These are phyloP conservation scores for Rosalia funebris DNA, from an alignment of 2,888 invertebrate genomes.

Conservation along the genomic window DNA sequence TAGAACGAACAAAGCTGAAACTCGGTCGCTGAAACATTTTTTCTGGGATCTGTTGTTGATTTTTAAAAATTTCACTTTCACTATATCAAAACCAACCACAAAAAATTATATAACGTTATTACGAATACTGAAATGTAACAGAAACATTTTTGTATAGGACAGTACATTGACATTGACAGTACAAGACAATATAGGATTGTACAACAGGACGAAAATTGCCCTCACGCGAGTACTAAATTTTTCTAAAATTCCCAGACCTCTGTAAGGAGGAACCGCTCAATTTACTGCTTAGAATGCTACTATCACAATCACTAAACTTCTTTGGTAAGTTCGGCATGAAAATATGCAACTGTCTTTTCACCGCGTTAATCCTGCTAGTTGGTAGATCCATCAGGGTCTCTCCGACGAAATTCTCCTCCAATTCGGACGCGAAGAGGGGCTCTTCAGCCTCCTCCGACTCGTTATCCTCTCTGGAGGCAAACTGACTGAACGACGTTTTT, in stretches of 20 bases:
- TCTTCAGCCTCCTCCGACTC: conserved; percentile 21
- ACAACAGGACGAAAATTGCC: neutral
- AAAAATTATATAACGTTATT: too few species aligned
- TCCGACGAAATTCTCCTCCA: conserved; percentile 36
- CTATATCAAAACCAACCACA: too few species aligned
- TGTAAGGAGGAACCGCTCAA: conserved; percentile 43
- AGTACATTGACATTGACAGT: too few species aligned
- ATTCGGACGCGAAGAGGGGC: conserved; percentile 39
- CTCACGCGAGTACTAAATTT: neutral
- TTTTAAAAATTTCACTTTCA: too few species aligned
- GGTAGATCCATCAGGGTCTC: conserved; percentile 27
- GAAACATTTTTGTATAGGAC: too few species aligned
- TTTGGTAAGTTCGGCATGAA: conserved; percentile 77
- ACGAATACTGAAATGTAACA: too few species aligned
- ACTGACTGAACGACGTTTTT: neutral
- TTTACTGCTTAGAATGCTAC: conserved; percentile 54
- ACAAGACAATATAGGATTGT: too few species aligned
- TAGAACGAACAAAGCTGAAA: too few species aligned
- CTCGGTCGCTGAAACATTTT: too few species aligned
- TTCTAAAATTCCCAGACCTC: conserved; percentile 24
- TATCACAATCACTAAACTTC: conserved; percentile 57
- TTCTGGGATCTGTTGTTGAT: too few species aligned
- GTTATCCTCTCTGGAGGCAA: neutral
- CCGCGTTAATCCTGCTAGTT: conserved; percentile 26
- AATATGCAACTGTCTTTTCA: conserved; percentile 75